Base-by-base conservation (phyloP, 2,113 vertebrate genomes). In the Montifringilla adamsi region DNA sequence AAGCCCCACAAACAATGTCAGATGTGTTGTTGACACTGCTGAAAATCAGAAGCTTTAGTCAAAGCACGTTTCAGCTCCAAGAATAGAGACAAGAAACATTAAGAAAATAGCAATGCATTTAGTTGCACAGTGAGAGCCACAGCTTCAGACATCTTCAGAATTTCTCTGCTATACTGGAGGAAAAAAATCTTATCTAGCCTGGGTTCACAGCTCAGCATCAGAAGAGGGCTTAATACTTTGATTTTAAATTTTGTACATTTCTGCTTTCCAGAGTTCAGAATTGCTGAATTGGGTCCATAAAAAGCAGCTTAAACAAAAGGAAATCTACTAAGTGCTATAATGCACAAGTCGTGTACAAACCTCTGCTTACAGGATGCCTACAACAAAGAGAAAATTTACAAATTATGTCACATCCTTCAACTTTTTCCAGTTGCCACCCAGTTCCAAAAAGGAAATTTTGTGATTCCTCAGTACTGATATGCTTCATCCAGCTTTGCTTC, bases 401-500 rank as follows among this genome's bases (percentile, higher is more conserved):
- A 56, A 67, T 60, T 84, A 87, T 33, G 88, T 94, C 90, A 96
- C 53, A 82, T 92, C 93, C 92, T 92, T 53, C 72, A 74, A 84
- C 63, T 72, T 78, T 84, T 95, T 91, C 88, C 88, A 84, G 73
- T 68, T 64, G 58, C 73, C 86, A 84, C 52, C 50, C 90, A 87
- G 68, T 56, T 77, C 52, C 49, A 39, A 64, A 75, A 81, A 67
- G 88, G 90, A 93, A 93, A 82, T 69, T 41, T n/a, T 84, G 39
- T 58, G 39, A 93, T 68, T 76, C 60, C 64, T 93, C 62, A 62
- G 76, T 11, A 75, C 43, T 14, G 23, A 89, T 39, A 86, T 0
- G 1, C 23, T 69, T 70, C 30, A 59, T 52, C 80, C 63, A 92
- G 67, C 56, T 67, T 67, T 67, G 18, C 60, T 90, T 90, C 89